Evolutionary conservation across 2,797 vertebrate species (phyloP).

Genomic region (Sebastes trivittatus): DNA sequence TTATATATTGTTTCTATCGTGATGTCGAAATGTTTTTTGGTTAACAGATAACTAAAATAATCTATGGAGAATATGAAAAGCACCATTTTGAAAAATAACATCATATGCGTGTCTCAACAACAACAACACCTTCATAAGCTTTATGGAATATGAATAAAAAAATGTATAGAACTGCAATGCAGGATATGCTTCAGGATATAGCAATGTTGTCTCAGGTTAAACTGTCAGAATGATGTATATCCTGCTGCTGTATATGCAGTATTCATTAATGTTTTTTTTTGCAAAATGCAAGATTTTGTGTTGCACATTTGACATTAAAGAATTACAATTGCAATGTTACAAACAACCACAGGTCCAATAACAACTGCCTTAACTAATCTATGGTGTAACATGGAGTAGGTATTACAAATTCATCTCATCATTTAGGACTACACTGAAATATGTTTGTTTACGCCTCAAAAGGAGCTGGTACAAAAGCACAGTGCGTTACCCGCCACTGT

Average conservation of each 20-base stretch:
- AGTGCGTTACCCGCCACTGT: not conserved
- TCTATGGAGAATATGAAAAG: too few species aligned
- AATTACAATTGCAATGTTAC: too few species aligned
- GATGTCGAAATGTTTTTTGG: too few species aligned
- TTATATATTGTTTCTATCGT: too few species aligned
- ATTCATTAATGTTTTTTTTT: too few species aligned
- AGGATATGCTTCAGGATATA: not conserved
- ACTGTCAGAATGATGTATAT: not conserved
- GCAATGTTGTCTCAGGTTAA: not conserved
- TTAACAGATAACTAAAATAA: too few species aligned
- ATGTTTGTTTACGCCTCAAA: constrained; percentile 7
- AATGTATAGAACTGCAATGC: not conserved
- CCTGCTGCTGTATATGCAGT: too few species aligned
- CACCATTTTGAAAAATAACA: not conserved
- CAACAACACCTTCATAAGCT: not conserved
- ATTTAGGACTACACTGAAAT: not conserved
- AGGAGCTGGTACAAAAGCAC: not conserved
- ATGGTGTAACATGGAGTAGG: not conserved
- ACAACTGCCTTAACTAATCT: not conserved
- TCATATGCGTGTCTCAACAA: not conserved
- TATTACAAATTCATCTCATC: not conserved
- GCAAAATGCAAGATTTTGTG: not conserved
- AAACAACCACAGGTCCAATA: not conserved
- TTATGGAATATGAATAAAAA: not conserved
- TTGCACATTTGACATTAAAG: not conserved